These are phyloP conservation scores for Drosophila multiciliata DNA, from an alignment of 2,888 invertebrate genomes.

Conservation along the genomic window DNA sequence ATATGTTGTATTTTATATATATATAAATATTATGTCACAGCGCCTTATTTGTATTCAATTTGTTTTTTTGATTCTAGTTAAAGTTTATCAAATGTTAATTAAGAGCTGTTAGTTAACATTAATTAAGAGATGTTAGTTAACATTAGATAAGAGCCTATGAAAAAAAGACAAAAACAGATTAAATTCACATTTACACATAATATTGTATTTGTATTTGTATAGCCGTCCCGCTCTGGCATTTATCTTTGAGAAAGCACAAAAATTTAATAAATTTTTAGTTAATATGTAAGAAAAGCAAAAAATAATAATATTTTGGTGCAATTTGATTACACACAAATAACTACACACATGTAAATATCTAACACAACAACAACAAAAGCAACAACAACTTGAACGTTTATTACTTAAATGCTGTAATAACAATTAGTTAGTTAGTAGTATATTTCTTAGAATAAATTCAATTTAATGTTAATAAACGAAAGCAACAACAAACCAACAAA, in stretches of 20 bases:
- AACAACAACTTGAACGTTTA: constrained; percentile 63
- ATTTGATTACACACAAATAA: constrained; percentile 49
- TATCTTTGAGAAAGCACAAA: constrained; percentile 23
- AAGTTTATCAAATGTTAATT: constrained; percentile 25
- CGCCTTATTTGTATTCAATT: constrained; percentile 47
- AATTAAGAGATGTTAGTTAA: constrained; percentile 31
- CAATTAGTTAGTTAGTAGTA: constrained; percentile 58
- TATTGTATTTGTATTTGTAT: constrained; percentile 32
- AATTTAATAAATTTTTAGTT: constrained; percentile 38
- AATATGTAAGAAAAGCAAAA: constrained; percentile 19
- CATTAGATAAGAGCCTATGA: constrained; percentile 8
- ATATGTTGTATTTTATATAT: constrained; percentile 39
- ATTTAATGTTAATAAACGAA: constrained; percentile 51
- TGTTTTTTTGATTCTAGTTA: constrained; percentile 52
- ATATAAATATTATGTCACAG: constrained; percentile 17
- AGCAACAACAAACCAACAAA: constrained; percentile 21
- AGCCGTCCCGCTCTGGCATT: constrained; percentile 42
- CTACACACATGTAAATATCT: constrained; percentile 62
- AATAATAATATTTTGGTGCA: constrained; percentile 35
- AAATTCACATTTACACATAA: constrained; percentile 23
- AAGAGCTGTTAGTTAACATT: constrained; percentile 17
- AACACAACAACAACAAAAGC: constrained; percentile 16
- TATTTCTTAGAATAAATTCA: constrained; percentile 52
- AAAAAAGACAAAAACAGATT: constrained; percentile 39
- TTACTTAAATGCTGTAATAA: constrained; percentile 72